A percentile compares a stretch with the other conserved stretches of the same genome.
Conservation (phyloP, 92 coral and sea anemone species). For the Hydrozoanthus gracilis region DNA sequence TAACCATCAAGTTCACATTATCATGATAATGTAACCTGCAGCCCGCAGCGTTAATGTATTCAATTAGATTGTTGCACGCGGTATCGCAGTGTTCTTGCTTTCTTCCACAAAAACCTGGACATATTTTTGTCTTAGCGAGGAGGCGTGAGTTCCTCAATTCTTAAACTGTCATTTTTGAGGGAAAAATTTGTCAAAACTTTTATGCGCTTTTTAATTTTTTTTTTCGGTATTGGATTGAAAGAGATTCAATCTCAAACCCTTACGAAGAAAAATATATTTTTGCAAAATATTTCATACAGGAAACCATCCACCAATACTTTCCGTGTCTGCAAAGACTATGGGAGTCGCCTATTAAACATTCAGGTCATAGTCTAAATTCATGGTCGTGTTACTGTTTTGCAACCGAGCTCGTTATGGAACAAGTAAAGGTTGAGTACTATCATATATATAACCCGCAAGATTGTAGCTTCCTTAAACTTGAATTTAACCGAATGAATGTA, state of each 20-base stretch:
- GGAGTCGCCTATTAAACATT: neutral
- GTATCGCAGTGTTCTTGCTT: neutral
- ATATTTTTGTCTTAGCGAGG: neutral
- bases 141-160: too few relatives aligned
- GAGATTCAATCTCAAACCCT: too few relatives aligned
- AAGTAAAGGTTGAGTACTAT: neutral
- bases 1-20: constrained; percentile 11
- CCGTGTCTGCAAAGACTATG: neutral
- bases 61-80: constrained; percentile 10
- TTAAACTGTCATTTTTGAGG: neutral
- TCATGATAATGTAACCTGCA: constrained; percentile 4
- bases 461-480: neutral
- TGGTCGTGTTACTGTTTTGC: too few relatives aligned
- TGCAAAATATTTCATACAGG: too few relatives aligned
- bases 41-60: neutral
- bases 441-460: neutral
- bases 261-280: too few relatives aligned
- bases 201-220: too few relatives aligned
- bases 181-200: too few relatives aligned
- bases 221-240: too few relatives aligned
- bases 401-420: too few relatives aligned
- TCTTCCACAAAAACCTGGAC: neutral
- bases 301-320: too few relatives aligned
- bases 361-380: neutral
- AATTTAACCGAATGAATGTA: neutral